Base-by-base conservation (phyloP, 2,888 invertebrate genomes). In the Tipula confusa region DNA sequence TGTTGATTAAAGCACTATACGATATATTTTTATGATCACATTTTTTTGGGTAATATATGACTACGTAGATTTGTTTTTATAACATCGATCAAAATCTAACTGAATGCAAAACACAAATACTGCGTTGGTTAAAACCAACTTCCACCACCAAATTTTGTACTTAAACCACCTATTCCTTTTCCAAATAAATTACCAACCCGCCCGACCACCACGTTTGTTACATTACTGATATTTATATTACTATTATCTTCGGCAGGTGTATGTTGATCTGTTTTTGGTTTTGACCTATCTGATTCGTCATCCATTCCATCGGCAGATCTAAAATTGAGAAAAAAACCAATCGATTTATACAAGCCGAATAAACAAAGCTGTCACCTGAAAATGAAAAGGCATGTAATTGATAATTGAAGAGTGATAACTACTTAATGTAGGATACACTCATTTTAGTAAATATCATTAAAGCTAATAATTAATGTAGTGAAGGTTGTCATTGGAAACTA, bases 161-260 rank as follows among this genome's bases (percentile, higher is more conserved):
- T 95, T 87, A 97, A 92, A 88, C 97, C 96, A 86, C 97, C 97
- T 87, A 97, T 94, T 86, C 97, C 95, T 88, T 96, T 96, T 83
- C 97, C 97, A 87, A 97, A 94, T 89, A 97, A 94, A 90, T 95
- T 96, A 86, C 96, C 96, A 87, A 97, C 94, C 90, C 95, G 92
- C 84, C 96, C 97, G 85, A 96, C 96, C 85, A 96, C 95, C 87
- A 96, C 95, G 85, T 95, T 95, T 48, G 95, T 94, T 29, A 95
- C 95, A 87, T 94, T 94, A 86, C 93, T 93, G 85, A 95, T 91
- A 88, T 95, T 96, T 83, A 86, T 85, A 88, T 93, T 95, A 38
- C 93, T 95, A n/a, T n/a, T n/a, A 87, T 93, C 93, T 87, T 93
- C 93, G 84, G 94, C 93, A 83, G 93, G 86, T 86, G 88, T 87